A percentile compares a stretch with the other conserved stretches of the same genome.
These are phyloP conservation scores for Alosa sapidissima DNA, from an alignment of 2,797 vertebrate genomes.

Conservation along the genomic window DNA sequence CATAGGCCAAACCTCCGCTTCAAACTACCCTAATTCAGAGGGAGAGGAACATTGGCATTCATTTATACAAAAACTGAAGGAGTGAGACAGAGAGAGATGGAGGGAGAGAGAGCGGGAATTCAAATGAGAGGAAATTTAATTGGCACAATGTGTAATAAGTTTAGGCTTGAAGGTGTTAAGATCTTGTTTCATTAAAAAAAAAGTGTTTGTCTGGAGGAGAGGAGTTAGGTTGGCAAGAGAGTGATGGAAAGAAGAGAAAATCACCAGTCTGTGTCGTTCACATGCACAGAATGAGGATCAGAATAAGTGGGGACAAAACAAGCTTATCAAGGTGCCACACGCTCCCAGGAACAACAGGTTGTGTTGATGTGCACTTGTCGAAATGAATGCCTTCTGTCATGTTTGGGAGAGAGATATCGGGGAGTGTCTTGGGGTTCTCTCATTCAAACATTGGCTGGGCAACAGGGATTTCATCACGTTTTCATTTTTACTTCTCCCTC, in stretches of 20 bases:
- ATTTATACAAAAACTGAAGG: neutral
- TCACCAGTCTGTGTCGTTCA: neutral
- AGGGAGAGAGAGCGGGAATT: neutral
- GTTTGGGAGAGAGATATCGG: neutral
- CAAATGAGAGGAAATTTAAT: slow-evolving; percentile 5
- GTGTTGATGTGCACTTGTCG: neutral
- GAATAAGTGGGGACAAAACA: neutral
- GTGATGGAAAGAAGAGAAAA: neutral
- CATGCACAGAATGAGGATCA: neutral
- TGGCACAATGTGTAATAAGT: neutral
- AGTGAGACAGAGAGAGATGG: neutral
- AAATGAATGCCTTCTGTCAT: neutral
- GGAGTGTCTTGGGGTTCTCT: neutral
- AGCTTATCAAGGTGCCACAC: neutral
- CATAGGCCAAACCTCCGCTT: neutral
- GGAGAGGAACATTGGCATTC: neutral
- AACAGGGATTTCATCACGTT: neutral
- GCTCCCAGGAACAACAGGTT: neutral
- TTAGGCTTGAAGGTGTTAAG: neutral
- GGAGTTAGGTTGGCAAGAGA: neutral
- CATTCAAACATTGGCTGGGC: neutral
- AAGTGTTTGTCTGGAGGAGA: neutral
- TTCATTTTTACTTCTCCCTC: neutral
- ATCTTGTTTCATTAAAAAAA: slow-evolving; percentile 1
- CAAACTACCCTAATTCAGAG: neutral